Evolutionary conservation across 2,797 vertebrate genomes (phyloP), one percentile per base, ranked within the genome.

Genomic region (Enoplosus armatus): DNA sequence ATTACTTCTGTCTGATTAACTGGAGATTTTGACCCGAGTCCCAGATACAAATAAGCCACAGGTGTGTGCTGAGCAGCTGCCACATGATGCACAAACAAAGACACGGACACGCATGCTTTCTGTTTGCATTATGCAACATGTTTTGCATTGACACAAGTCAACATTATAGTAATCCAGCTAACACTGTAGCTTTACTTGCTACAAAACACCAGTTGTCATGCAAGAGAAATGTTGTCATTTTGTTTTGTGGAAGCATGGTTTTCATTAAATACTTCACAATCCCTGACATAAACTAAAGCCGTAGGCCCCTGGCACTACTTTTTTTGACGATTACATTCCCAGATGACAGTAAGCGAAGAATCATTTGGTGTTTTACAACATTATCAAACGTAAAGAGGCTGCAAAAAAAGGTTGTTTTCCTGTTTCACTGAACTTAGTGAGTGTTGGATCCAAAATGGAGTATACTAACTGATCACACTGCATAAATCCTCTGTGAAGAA

Each of bases 1-100:
- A 95, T 94, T 92, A 92, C 85, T 72, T 79, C 75, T 76, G 79
- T 75, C 71, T 92, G 90, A 94, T 95, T 93, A 94, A 86, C 91
- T 78, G 71, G 67, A 83, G 85, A 90, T 92, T 90, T 84, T 76
- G 85, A 90, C 77, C 70, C 20, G 5, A 20, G 64, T 87, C 82
- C 75, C 82, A 84, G 82, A 84, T 72, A 84, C 60, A 87, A 89
- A 89, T 79, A 83, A 78, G 82, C 80, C 85, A 84, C 85, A 90
- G 91, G 90, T 92, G 90, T 79, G 50, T 41, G 75, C 12, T 48
- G 54, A 64, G 75, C 63, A 33, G 65, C 66, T 1, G 6, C 41
- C n/a, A 69, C 48, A 51, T 47, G 72, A 87, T 15, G 48, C 56
- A 10, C 8, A 0, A 39, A 53, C 70, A 35, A 22, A 66, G 31